phyloP scores from a whole-genome alignment of 1,140 invertebrate species.

The Drosophila lowei region DNA sequence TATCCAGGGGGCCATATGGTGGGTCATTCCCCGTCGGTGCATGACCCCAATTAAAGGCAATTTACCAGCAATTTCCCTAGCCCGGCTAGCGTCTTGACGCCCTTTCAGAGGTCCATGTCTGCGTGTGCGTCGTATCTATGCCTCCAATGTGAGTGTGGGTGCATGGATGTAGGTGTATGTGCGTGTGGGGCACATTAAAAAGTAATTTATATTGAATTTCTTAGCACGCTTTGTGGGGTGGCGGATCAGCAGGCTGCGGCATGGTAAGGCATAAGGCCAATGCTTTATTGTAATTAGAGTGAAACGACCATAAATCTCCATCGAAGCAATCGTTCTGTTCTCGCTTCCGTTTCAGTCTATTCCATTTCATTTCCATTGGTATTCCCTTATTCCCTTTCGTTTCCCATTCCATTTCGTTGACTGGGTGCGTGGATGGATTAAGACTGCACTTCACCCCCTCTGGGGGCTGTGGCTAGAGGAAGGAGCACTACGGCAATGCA shows the following conservation, averaged over 20 bases:
- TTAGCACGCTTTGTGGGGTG: slow-evolving; percentile 26
- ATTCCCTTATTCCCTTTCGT: background rate
- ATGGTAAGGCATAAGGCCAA: slow-evolving; percentile 12
- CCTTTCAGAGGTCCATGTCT: background rate
- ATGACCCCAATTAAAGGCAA: slow-evolving; percentile 58
- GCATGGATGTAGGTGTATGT: background rate
- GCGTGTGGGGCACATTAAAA: slow-evolving; percentile 59
- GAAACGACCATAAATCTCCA: slow-evolving; percentile 69
- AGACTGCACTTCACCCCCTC: slow-evolving; percentile 32
- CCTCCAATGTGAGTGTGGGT: background rate
- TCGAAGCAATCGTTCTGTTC: slow-evolving; percentile 20
- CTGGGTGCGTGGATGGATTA: slow-evolving; percentile 30
- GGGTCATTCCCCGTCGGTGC: slow-evolving; percentile 7
- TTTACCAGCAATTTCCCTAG: slow-evolving; percentile 37
- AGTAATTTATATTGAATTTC: slow-evolving; percentile 78
- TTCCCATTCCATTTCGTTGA: slow-evolving; percentile 25
- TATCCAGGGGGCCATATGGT: too few species aligned
- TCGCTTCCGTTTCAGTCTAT: too few species aligned
- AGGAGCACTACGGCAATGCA: slow-evolving; percentile 38
- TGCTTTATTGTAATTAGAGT: slow-evolving; percentile 75
- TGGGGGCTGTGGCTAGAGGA: background rate
- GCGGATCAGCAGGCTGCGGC: slow-evolving; percentile 1
- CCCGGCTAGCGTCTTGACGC: background rate
- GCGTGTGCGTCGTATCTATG: slow-evolving; percentile 4
- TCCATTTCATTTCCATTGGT: too few species aligned